Conservation (phyloP, 2,888 invertebrate genomes). For the Congeria kusceri region DNA sequence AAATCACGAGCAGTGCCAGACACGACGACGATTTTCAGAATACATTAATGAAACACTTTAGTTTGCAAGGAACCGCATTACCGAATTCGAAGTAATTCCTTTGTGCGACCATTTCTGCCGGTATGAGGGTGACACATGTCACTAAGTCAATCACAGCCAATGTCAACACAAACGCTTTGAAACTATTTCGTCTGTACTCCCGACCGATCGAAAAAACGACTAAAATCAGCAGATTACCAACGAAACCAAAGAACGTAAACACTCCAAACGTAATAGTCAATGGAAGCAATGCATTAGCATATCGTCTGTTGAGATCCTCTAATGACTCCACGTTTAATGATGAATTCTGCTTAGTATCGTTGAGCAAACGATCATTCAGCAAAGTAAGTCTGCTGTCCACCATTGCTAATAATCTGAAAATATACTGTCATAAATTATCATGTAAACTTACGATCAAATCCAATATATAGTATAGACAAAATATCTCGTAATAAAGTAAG, state of each 20-base stretch:
- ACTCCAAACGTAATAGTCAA: slow-evolving; percentile 27
- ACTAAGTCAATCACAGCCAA: slow-evolving; percentile 38
- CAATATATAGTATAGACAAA: too few relatives aligned
- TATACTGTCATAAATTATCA: too few relatives aligned
- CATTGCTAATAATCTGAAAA: too few relatives aligned
- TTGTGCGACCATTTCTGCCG: slow-evolving; percentile 49
- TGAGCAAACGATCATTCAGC: too few relatives aligned
- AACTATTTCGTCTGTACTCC: slow-evolving; percentile 38
- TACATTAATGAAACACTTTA: slow-evolving; percentile 43
- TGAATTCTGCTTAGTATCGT: too few relatives aligned
- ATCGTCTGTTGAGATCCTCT: slow-evolving; percentile 26
- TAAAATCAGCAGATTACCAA: slow-evolving; percentile 39
- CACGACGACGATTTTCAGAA: slow-evolving; percentile 38
- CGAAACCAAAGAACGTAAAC: slow-evolving; percentile 25
- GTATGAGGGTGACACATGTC: slow-evolving; percentile 42
- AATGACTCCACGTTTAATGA: background rate
- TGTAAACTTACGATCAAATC: too few relatives aligned
- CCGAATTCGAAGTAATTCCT: slow-evolving; percentile 47
- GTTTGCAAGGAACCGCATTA: slow-evolving; percentile 28
- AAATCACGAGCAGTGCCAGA: slow-evolving; percentile 33
- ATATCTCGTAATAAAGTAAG: too few relatives aligned
- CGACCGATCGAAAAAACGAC: slow-evolving; percentile 32
- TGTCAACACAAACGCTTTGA: slow-evolving; percentile 41
- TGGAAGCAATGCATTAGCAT: slow-evolving; percentile 9
- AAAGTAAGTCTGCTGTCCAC: too few relatives aligned